Percentiles rank a stretch among this genome's conserved stretches.
phyloP scores from a whole-genome alignment of 2,888 invertebrate species.

The Vandiemenella viatica region DNA sequence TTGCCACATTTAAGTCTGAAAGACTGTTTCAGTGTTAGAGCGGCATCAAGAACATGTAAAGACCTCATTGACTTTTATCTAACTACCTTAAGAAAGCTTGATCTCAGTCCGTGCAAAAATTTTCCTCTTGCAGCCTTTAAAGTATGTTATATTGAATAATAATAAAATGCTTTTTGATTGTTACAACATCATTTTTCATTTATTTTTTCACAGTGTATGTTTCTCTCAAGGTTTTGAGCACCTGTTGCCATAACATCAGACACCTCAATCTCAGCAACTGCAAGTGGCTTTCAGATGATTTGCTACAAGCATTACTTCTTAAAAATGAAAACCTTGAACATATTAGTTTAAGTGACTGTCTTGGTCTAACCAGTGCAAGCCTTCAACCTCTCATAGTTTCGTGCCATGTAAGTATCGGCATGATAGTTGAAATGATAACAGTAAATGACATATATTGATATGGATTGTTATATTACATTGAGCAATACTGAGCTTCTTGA shows the following conservation, averaged over 20 bases:
- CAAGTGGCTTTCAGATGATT: conserved; percentile 37
- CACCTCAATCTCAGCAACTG: conserved; percentile 41
- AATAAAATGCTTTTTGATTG: too few relatives aligned
- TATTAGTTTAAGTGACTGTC: conserved; percentile 46
- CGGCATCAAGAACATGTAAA: not conserved
- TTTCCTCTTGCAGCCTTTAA: not conserved
- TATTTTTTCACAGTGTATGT: conserved; percentile 8
- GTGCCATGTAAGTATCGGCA: conserved; percentile 62
- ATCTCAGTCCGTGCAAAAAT: not conserved
- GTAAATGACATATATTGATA: too few relatives aligned
- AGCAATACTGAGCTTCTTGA: too few relatives aligned
- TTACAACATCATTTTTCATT: not conserved
- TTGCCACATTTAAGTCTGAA: not conserved
- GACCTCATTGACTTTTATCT: not conserved
- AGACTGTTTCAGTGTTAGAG: not conserved
- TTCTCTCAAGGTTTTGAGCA: conserved; percentile 35
- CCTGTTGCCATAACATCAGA: conserved; percentile 36
- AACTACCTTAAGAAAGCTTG: not conserved
- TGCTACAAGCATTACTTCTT: conserved; percentile 41
- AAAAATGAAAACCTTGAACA: conserved; percentile 37
- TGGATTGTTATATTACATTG: too few relatives aligned
- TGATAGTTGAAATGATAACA: too few relatives aligned
- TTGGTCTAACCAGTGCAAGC: conserved; percentile 39
- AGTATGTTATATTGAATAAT: too few relatives aligned
- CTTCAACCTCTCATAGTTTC: conserved; percentile 46